Conservation (phyloP, 2,113 vertebrate species). For the Raphicerus campestris region DNA sequence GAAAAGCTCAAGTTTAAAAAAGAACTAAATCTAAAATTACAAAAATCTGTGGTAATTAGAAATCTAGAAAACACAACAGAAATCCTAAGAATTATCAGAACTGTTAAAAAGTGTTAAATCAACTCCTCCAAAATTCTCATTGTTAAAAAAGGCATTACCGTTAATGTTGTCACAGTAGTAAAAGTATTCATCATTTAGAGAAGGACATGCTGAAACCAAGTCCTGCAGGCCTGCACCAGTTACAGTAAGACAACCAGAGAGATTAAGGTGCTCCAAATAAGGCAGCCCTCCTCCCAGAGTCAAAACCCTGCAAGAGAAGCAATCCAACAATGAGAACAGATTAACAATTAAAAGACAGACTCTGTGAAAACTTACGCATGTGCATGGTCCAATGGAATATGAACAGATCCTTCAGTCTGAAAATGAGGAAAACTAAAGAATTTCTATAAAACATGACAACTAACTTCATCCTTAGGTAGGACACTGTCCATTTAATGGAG, state of each 20-base stretch:
- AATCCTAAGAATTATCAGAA: constrained; percentile 15
- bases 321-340: neutral
- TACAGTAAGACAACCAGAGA: constrained; percentile 95
- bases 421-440: neutral
- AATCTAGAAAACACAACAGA: constrained; percentile 24
- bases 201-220: constrained; percentile 92
- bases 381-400: neutral
- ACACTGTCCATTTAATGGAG: neutral
- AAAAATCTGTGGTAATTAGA: neutral
- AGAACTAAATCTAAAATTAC: constrained; percentile 35
- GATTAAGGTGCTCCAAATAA: constrained; percentile 92
- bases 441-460: neutral
- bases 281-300: constrained; percentile 94
- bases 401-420: neutral
- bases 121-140: neutral
- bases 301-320: constrained; percentile 86
- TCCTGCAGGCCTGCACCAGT: constrained; percentile 95
- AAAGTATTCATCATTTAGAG: constrained; percentile 97
- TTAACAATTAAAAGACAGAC: neutral
- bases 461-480: neutral
- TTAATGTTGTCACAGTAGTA: constrained; percentile 99
- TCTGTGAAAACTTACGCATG: fast-evolving
- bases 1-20: constrained; percentile 49
- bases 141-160: constrained; percentile 84
- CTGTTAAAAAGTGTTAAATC: neutral